Percentiles rank a stretch among this genome's conserved stretches.
Evolutionary conservation across 2,888 invertebrate genomes (phyloP).

Genomic region (Malacosoma neustria): DNA sequence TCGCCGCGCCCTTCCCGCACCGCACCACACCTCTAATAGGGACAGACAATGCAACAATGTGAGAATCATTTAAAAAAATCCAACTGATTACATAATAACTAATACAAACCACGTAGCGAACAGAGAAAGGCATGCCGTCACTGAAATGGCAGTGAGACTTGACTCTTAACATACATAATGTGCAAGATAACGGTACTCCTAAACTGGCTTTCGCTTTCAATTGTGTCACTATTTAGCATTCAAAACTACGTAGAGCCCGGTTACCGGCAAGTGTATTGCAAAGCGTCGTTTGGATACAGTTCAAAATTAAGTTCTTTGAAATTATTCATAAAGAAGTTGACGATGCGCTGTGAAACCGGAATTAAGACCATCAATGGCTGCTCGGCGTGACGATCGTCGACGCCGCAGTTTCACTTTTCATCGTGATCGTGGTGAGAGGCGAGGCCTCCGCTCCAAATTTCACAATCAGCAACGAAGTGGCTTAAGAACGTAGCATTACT

Average conservation of each 20-base stretch:
- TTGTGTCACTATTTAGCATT: background rate
- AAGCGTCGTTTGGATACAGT: background rate
- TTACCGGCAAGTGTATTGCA: background rate
- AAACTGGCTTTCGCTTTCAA: constrained; percentile 13
- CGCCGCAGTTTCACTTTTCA: constrained; percentile 70
- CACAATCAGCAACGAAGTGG: constrained; percentile 55
- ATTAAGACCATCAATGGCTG: constrained; percentile 51
- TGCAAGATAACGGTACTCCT: constrained; percentile 2
- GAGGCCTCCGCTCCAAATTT: constrained; percentile 64
- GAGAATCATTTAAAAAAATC: constrained; percentile 49
- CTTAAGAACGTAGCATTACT: constrained; percentile 28
- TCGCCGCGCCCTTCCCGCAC: constrained; percentile 30
- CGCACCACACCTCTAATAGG: constrained; percentile 40
- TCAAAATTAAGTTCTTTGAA: background rate
- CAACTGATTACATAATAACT: constrained; percentile 31
- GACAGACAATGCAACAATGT: constrained; percentile 62
- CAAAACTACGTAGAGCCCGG: background rate
- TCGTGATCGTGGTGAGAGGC: constrained; percentile 67
- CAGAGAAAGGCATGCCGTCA: constrained; percentile 9
- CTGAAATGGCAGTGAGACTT: background rate
- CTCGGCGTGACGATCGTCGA: constrained; percentile 55
- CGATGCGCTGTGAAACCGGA: constrained; percentile 48
- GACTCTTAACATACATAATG: background rate
- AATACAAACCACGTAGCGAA: constrained; percentile 8
- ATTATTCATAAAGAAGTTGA: background rate